phyloP scores from a whole-genome alignment of 2,888 invertebrate species.

The Agrotis puta region DNA sequence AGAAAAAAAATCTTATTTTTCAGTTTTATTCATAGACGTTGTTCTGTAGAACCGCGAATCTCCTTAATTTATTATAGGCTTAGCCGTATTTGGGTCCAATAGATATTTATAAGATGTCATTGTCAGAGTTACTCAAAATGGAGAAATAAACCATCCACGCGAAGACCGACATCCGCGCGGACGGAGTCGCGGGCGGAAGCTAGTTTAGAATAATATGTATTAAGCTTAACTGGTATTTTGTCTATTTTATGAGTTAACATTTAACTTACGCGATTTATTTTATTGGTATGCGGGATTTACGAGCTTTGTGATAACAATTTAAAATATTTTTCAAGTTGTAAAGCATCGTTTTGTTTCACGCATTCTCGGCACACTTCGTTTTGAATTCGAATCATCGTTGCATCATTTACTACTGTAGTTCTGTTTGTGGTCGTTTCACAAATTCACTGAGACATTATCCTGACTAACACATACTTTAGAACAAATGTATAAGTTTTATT shows the following conservation, averaged over 20 bases:
- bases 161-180: too few relatives aligned
- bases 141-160: too few relatives aligned
- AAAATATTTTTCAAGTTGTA: conserved; percentile 69
- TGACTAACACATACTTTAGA: conserved; percentile 58
- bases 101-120: too few relatives aligned
- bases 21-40: too few relatives aligned
- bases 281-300: conserved; percentile 70
- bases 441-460: conserved; percentile 52
- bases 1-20: too few relatives aligned
- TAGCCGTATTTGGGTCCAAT: too few relatives aligned
- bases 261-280: conserved; percentile 73
- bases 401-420: conserved; percentile 70
- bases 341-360: conserved; percentile 66
- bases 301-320: conserved; percentile 69
- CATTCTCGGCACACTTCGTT: conserved; percentile 76
- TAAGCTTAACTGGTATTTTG: conserved; percentile 47
- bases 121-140: too few relatives aligned
- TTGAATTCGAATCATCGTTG: conserved; percentile 74
- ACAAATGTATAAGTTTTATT: conserved; percentile 57
- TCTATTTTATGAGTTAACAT: conserved; percentile 56
- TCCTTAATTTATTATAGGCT: too few relatives aligned
- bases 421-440: conserved; percentile 68
- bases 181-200: too few relatives aligned
- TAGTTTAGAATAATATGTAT: conserved; percentile 42
- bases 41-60: too few relatives aligned